Base-by-base conservation (phyloP, 2,113 vertebrate genomes). In the Coptodon bakossiorum region DNA sequence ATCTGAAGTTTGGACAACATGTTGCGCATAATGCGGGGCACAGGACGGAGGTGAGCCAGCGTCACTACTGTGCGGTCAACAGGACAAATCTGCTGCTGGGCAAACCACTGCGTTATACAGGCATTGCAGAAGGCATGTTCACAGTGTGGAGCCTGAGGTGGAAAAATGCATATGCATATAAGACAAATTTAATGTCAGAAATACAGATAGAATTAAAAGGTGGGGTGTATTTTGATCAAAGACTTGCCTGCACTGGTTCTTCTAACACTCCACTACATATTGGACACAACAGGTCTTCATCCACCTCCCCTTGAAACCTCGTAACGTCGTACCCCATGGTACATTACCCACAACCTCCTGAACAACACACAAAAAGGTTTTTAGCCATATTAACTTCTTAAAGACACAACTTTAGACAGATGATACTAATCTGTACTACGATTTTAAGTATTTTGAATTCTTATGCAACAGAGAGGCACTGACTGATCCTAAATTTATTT, bases 91-190 rank as follows among this genome's bases (percentile, higher is more conserved):
- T 99, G 98, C 96, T 99, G 99, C 97, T 99, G 99, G 27, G 98
- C 98, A 89, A 99, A 99, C 99, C 99, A 99, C 96, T 99, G 98
- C 4, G 98, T 99, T 96, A 99, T 99, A 95, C 99, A 99, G 93
- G 98, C 98, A 9, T 99, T 99, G 96, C 99, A 99, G 96, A 99
- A 99, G 89, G 99, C 99, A 96, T 99, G 99, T 92, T 99, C 99
- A 53, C 99, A 99, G 94, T 99, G 98, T 31, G 98, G 98, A 43
- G 98, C 99, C 99, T 99, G 90, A 24, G 40, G 53, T 7, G n/a
- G 63, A 66, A 84, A 66, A 84, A 63, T 31, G 43, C 24, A 78
- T 29, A 61, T 10, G 52, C 16, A 40, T 29, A 48, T 4, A 36
- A 6, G 16, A 43, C 50, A 19, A 17, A 34, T 24, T 4, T 52